A percentile compares a stretch with the other conserved stretches of the same genome.
These are phyloP conservation scores for Equus przewalskii DNA, from an alignment of 2,113 vertebrate species.

Conservation along the genomic window DNA sequence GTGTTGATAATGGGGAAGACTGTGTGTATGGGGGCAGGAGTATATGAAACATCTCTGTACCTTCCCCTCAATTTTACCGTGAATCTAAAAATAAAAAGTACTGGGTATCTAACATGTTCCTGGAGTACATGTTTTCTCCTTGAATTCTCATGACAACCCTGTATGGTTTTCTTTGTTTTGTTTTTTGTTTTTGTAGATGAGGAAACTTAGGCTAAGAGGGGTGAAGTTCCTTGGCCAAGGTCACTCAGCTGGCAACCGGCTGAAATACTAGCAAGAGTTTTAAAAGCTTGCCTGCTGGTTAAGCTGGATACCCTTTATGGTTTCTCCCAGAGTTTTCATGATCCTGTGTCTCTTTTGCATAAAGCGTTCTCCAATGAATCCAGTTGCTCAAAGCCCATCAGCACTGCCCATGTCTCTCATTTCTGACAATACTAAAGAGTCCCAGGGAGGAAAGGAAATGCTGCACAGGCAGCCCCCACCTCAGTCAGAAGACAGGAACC, in stretches of 20 bases:
- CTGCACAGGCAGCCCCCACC: not conserved
- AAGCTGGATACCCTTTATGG: not conserved
- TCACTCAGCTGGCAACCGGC: not conserved
- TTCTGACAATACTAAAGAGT: not conserved
- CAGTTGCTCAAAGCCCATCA: not conserved
- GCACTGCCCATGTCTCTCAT: not conserved
- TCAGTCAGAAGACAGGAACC: not conserved
- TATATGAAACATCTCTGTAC: not conserved
- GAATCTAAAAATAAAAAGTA: conserved; percentile 2
- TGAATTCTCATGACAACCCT: not conserved
- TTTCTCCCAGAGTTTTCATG: not conserved
- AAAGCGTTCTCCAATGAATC: not conserved
- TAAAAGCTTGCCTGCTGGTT: conserved; percentile 12
- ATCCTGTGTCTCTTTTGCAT: not conserved
- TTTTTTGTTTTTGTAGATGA: not conserved
- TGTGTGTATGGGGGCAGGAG: not conserved
- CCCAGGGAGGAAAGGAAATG: not conserved
- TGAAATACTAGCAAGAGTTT: not conserved
- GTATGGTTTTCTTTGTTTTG: not conserved
- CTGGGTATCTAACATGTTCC: not conserved
- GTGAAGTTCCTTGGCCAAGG: not conserved
- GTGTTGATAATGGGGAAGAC: not conserved
- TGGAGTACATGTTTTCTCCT: not conserved
- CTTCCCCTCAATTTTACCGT: not conserved
- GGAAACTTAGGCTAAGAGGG: not conserved